A percentile compares a stretch with the other conserved stretches of the same genome.
phyloP scores from a whole-genome alignment of 1,140 invertebrate species.

The Tetranychus cinnabarinus region DNA sequence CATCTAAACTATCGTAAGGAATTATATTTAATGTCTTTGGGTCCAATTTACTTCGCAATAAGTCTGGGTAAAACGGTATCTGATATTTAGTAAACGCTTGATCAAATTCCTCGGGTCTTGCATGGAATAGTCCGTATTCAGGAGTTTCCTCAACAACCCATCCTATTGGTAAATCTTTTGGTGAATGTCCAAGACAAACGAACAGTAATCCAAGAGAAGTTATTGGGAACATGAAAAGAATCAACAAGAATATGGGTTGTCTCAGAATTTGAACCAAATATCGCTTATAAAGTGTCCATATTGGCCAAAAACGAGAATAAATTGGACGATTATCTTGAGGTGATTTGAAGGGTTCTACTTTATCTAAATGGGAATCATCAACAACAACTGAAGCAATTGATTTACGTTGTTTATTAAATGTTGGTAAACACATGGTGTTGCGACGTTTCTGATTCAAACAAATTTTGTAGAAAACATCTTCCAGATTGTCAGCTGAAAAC shows the following conservation, averaged over 20 bases:
- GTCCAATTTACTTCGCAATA: background rate
- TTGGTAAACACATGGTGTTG: background rate
- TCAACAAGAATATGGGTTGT: conserved; percentile 22
- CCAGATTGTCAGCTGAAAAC: background rate
- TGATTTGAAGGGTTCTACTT: background rate
- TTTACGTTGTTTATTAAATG: background rate
- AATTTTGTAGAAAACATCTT: conserved; percentile 5
- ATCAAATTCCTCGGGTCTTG: background rate
- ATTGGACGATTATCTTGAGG: background rate
- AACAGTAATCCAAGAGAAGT: conserved; percentile 80
- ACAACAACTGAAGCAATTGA: background rate
- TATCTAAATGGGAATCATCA: background rate
- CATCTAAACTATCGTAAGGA: background rate
- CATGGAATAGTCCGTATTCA: background rate
- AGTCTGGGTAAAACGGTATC: background rate
- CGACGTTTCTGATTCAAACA: conserved; percentile 1
- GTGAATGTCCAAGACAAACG: conserved; percentile 68
- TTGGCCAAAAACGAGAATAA: background rate
- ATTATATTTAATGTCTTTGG: background rate
- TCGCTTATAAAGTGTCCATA: background rate
- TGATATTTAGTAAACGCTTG: background rate
- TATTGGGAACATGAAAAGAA: conserved; percentile 69
- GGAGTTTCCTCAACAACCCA: conserved; percentile 32
- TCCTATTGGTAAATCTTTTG: conserved; percentile 50
- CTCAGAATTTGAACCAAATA: conserved; percentile 8